Evolutionary conservation across 2,113 vertebrate genomes (phyloP), one percentile per base, ranked within the genome.

Genomic region (Lepidothrix coronata): DNA sequence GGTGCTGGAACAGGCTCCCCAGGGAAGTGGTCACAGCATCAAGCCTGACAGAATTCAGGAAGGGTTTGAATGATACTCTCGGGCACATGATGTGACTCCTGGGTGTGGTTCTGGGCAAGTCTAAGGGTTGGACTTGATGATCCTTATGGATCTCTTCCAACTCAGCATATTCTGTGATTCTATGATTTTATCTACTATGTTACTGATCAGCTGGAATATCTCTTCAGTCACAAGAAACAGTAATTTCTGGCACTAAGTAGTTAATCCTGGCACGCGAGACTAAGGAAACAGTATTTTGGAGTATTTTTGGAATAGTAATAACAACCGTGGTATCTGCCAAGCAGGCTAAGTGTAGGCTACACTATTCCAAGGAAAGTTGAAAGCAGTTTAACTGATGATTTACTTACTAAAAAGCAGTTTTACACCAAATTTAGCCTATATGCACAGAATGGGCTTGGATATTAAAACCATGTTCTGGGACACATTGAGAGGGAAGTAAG

Each of bases 381-480:
- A 91, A 54, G 46, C 6, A 20, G 25, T 35, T 81, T 22, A 55
- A 39, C 7, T 57, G 31, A 46, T 25, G 1, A 57, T 57, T 81
- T 78, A 39, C 21, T 58, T 54, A 43, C 24, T n/a, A 21, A 63
- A 72, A 87, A 33, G 21, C 2, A 54, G 11, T 51, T 82, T 54
- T 43, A 33, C 9, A 41, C 28, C 24, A 43, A 12, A 27, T 62
- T 83, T 54, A 67, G 6, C 28, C 33, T 37, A 8, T 22, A 16
- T 1, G 1, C 22, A 31, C 12, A 41, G 44, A 72, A 35, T 14
- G 33, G 16, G 2, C 49, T 74, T 70, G 24, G 18, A 39, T 39
- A 35, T 1, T 2, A 74, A 55, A 77, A 21, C 0, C 8, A 0
- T 5, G 2, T 43, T 51, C 39, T 24, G 46, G 11, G 23, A 30